These are phyloP conservation scores for Chelonus formosanus DNA, from an alignment of 2,888 invertebrate species.

Conservation along the genomic window DNA sequence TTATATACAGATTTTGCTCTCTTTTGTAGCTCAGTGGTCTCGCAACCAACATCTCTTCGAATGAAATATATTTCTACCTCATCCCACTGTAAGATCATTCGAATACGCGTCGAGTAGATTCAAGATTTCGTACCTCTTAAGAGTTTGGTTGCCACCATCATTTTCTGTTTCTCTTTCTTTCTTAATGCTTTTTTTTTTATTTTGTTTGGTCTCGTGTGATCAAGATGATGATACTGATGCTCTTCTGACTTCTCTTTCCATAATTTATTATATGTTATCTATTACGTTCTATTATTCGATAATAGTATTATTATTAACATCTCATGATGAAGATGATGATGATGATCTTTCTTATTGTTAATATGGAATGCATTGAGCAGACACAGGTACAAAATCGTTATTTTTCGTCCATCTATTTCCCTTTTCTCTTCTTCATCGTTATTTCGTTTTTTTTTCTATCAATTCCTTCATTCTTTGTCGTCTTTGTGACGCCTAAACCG, in stretches of 20 bases:
- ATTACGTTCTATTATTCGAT: neutral
- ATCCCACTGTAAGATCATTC: constrained; percentile 26
- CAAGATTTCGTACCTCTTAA: constrained; percentile 47
- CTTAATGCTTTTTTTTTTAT: constrained; percentile 21
- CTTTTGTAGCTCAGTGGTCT: constrained; percentile 47
- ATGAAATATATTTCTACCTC: constrained; percentile 49
- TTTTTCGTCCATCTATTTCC: constrained; percentile 2
- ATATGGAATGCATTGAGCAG: too few relatives aligned
- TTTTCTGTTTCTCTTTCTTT: constrained; percentile 24
- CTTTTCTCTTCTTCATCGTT: constrained; percentile 27
- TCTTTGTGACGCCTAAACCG: constrained; percentile 37
- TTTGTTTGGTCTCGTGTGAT: neutral
- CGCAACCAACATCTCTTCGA: constrained; percentile 41
- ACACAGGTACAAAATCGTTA: too few relatives aligned
- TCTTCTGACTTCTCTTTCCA: constrained; percentile 35
- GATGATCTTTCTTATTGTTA: too few relatives aligned
- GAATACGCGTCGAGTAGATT: constrained; percentile 49
- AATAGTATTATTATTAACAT: too few relatives aligned
- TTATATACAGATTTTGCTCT: constrained; percentile 56
- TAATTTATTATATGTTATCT: constrained; percentile 22
- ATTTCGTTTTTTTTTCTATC: constrained; percentile 3
- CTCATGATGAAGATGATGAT: too few relatives aligned
- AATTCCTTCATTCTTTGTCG: constrained; percentile 31
- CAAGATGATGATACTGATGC: too few relatives aligned
- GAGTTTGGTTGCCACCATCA: constrained; percentile 17